phyloP scores from a whole-genome alignment of 2,888 invertebrate species.

The Slavum lentiscoides region DNA sequence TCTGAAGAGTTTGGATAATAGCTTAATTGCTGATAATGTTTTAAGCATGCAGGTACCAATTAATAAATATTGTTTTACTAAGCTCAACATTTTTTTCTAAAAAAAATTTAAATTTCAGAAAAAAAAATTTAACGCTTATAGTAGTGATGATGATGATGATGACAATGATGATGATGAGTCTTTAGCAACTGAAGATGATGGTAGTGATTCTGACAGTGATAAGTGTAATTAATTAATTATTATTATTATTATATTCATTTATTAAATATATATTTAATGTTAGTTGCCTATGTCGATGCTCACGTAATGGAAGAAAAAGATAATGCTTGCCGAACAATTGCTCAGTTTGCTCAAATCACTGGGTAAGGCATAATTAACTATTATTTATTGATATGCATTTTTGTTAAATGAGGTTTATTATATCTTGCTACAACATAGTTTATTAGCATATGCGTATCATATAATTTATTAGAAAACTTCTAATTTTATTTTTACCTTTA shows the following conservation, averaged over 20 bases:
- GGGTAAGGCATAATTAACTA: conserved; percentile 31
- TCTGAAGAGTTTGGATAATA: conserved; percentile 41
- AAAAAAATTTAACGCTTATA: conserved; percentile 34
- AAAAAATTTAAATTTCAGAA: conserved; percentile 15
- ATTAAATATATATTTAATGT: background rate
- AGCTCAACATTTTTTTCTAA: background rate
- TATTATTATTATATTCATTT: background rate
- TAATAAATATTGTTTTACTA: background rate
- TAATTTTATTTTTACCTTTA: too few relatives aligned
- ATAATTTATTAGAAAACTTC: too few relatives aligned
- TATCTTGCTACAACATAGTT: too few relatives aligned
- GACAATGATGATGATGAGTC: conserved; percentile 42
- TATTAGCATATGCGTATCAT: too few relatives aligned
- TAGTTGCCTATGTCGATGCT: conserved; percentile 42
- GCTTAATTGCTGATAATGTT: conserved; percentile 25
- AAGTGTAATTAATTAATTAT: conserved; percentile 21
- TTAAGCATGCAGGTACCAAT: conserved; percentile 17
- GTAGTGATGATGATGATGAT: conserved; percentile 26
- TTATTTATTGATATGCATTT: background rate
- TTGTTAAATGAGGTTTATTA: too few relatives aligned
- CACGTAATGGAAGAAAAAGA: conserved; percentile 48
- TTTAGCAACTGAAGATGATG: conserved; percentile 19
- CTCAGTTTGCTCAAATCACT: conserved; percentile 40
- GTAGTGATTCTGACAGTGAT: conserved; percentile 31
- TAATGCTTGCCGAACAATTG: conserved; percentile 35